Percentiles rank a stretch among this genome's conserved stretches.
These are phyloP conservation scores for Odontamblyopus lacepedii DNA, from an alignment of 2,797 vertebrate species.

Conservation along the genomic window DNA sequence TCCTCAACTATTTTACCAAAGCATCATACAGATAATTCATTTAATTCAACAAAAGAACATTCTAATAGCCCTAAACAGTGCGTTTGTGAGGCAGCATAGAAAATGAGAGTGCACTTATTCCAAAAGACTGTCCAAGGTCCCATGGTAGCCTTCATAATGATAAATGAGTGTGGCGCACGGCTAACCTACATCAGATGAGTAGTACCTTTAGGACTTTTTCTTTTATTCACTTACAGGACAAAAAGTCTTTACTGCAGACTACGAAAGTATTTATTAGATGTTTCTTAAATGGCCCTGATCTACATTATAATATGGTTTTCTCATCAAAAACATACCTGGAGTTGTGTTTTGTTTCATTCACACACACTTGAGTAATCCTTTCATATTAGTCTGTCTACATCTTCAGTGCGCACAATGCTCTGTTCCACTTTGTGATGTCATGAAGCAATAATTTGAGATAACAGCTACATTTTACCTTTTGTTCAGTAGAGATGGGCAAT, in stretches of 20 bases:
- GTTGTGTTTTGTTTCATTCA: too few relatives aligned
- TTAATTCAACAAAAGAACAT: constrained; percentile 4
- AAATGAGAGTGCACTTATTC: constrained; percentile 58
- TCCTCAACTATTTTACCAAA: not conserved
- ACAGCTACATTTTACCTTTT: too few relatives aligned
- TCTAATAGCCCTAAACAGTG: constrained; percentile 33
- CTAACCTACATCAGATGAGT: constrained; percentile 54
- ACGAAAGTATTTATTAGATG: constrained; percentile 19
- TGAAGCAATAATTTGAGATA: too few relatives aligned
- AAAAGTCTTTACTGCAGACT: constrained; percentile 32
- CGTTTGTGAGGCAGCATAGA: constrained; percentile 54
- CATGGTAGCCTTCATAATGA: constrained; percentile 71
- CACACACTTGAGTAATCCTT: too few relatives aligned
- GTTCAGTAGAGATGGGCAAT: too few relatives aligned
- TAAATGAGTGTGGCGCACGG: constrained; percentile 54
- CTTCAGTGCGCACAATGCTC: too few relatives aligned
- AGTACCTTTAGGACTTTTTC: constrained; percentile 36
- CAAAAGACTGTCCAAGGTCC: constrained; percentile 66
- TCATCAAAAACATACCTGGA: too few relatives aligned
- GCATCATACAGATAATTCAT: not conserved
- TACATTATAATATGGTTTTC: too few relatives aligned
- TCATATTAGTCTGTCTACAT: too few relatives aligned
- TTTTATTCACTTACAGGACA: constrained; percentile 16
- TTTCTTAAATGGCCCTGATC: constrained; percentile 5
- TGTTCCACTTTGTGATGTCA: too few relatives aligned